Evolutionary conservation across 2,797 vertebrate genomes (phyloP).

Genomic region (Apodemus agrarius): DNA sequence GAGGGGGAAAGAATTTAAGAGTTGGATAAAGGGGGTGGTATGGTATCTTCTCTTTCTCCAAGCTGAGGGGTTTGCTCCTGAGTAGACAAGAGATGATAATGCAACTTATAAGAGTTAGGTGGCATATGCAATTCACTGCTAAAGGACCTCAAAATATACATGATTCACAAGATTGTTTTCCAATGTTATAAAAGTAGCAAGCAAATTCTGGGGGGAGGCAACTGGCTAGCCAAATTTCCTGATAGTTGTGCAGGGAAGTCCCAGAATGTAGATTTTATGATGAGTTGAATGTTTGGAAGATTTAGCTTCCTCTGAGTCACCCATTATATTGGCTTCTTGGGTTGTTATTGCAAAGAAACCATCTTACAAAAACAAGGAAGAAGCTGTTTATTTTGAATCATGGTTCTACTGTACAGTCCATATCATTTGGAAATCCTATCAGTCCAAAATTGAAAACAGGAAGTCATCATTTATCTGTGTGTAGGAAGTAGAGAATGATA

Average conservation of each 20-base stretch:
- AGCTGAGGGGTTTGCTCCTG: neutral
- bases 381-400: neutral
- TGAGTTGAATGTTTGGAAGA: neutral
- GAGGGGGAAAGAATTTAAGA: neutral
- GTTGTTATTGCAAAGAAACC: neutral
- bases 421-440: neutral
- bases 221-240: neutral
- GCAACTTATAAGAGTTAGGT: neutral
- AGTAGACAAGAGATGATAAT: too few species aligned
- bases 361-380: neutral
- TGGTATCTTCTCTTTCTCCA: neutral
- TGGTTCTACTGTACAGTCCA: accelerated
- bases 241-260: too few species aligned
- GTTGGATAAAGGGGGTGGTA: neutral
- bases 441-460: neutral
- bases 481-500: neutral
- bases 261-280: neutral
- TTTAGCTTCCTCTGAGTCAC: neutral
- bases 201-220: neutral
- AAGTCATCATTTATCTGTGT: neutral
- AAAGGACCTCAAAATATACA: neutral
- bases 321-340: neutral
- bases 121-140: too few species aligned
- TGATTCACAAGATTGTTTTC: neutral
- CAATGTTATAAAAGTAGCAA: neutral